Conservation (phyloP, 2,888 invertebrate species). For the Hypomecis atomaria region DNA sequence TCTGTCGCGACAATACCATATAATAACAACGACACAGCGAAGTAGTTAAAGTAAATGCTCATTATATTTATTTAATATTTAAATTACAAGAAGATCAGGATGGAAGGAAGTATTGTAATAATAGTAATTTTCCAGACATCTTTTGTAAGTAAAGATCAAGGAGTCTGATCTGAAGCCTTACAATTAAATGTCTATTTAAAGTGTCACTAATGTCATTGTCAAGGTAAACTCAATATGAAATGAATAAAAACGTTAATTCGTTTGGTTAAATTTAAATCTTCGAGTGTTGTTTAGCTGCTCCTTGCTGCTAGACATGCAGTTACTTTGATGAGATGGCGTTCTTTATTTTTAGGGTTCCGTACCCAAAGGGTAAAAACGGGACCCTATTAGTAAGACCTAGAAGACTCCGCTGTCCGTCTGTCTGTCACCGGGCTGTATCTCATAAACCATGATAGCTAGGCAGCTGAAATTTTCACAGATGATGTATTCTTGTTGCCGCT, state of each 20-base stretch:
- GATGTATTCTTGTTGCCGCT: no score
- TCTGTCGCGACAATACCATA: not conserved
- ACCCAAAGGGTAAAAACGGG: no score
- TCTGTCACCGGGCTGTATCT: no score
- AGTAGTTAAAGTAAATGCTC: slow-evolving; percentile 7
- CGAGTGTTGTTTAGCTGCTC: no score
- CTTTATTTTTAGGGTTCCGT: no score
- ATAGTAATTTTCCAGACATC: slow-evolving; percentile 5
- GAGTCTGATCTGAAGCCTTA: not conserved
- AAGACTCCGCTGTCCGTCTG: no score
- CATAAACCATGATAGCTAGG: no score
- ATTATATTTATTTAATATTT: slow-evolving; percentile 8
- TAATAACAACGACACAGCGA: not conserved
- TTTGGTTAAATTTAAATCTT: not conserved
- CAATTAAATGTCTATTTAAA: slow-evolving; percentile 4
- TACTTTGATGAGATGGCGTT: no score
- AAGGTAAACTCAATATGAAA: not conserved
- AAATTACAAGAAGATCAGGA: slow-evolving; percentile 10
- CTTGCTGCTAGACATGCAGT: no score
- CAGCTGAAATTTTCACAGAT: no score
- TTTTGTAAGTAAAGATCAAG: slow-evolving; percentile 15
- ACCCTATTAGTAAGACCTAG: no score
- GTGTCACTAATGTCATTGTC: not conserved
- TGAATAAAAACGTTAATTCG: not conserved
- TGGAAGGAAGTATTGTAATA: not conserved